Percentiles rank a stretch among this genome's conserved stretches.
Evolutionary conservation across 1,140 invertebrate genomes (phyloP).

Genomic region (Leptopilina clavipes): DNA sequence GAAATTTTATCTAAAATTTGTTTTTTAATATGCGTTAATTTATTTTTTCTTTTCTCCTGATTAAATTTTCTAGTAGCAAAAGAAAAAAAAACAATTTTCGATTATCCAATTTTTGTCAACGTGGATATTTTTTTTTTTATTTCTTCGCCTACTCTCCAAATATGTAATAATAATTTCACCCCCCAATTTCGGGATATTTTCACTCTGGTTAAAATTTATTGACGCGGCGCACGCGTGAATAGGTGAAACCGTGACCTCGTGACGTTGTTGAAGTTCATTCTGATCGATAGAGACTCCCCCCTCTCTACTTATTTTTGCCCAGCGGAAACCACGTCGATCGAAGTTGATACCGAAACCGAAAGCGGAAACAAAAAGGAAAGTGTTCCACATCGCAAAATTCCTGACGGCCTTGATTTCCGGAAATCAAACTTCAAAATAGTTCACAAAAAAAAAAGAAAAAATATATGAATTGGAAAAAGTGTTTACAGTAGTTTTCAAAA

Average conservation of each 20-base stretch:
- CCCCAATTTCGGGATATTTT: constrained; percentile 30
- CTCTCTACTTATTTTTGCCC: neutral
- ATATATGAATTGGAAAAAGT: too few relatives aligned
- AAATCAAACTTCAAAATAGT: neutral
- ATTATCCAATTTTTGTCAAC: too few relatives aligned
- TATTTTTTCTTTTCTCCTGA: too few relatives aligned
- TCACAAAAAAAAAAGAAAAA: too few relatives aligned
- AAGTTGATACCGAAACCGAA: constrained; percentile 42
- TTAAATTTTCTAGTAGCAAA: too few relatives aligned
- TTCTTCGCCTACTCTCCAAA: neutral
- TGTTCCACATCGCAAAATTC: constrained; percentile 34
- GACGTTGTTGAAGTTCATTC: constrained; percentile 42
- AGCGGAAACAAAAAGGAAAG: constrained; percentile 53
- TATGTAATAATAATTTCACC: neutral
- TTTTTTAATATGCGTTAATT: too few relatives aligned
- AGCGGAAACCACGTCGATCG: constrained; percentile 37
- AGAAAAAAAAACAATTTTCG: neutral
- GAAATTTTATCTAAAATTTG: too few relatives aligned
- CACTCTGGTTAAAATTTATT: neutral
- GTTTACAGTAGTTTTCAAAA: too few relatives aligned
- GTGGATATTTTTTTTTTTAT: neutral
- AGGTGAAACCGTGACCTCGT: constrained; percentile 41
- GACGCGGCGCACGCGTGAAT: constrained; percentile 44
- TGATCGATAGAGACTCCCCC: constrained; percentile 41
- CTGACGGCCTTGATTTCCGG: neutral